phyloP scores from a whole-genome alignment of 2,888 invertebrate genomes.

The Mimumesa dahlbomi region DNA sequence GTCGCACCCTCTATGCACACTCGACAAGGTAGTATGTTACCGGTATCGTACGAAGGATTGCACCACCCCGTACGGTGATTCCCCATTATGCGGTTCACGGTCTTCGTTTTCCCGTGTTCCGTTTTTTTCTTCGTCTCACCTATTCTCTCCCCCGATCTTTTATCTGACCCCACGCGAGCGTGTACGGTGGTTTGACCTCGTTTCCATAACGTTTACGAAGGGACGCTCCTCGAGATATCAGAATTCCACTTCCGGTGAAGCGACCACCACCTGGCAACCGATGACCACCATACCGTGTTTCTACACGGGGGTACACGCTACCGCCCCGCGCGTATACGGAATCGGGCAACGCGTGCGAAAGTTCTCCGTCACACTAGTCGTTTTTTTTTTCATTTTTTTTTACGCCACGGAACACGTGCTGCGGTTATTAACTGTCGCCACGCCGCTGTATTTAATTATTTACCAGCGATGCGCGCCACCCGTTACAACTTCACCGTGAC shows the following conservation, averaged over 20 bases:
- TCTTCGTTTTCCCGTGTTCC: conserved; percentile 36
- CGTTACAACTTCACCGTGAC: conserved; percentile 21
- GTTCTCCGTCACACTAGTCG: conserved; percentile 12
- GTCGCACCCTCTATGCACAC: conserved; percentile 48
- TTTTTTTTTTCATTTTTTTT: no score
- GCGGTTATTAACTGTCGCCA: conserved; percentile 56
- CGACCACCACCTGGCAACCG: conserved; percentile 73
- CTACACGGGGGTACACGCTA: conserved; percentile 36
- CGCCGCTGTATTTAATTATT: conserved; percentile 56
- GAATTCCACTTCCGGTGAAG: conserved; percentile 74
- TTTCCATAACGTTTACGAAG: conserved; percentile 69
- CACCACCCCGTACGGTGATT: conserved; percentile 44
- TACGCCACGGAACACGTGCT: conserved; percentile 60
- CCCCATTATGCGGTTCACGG: conserved; percentile 60
- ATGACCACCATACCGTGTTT: conserved; percentile 57
- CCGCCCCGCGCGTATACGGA: conserved; percentile 22
- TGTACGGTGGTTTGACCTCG: conserved; percentile 68
- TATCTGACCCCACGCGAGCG: conserved; percentile 50
- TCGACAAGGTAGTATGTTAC: conserved; percentile 49
- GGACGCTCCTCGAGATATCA: conserved; percentile 65
- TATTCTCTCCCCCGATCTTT: conserved; percentile 35
- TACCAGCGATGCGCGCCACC: conserved; percentile 27
- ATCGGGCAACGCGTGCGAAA: conserved; percentile 47
- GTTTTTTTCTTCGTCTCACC: conserved; percentile 15
- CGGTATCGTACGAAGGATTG: conserved; percentile 44